These are phyloP conservation scores for Rhabdornis inornatus DNA, from an alignment of 2,113 vertebrate species.

Conservation along the genomic window DNA sequence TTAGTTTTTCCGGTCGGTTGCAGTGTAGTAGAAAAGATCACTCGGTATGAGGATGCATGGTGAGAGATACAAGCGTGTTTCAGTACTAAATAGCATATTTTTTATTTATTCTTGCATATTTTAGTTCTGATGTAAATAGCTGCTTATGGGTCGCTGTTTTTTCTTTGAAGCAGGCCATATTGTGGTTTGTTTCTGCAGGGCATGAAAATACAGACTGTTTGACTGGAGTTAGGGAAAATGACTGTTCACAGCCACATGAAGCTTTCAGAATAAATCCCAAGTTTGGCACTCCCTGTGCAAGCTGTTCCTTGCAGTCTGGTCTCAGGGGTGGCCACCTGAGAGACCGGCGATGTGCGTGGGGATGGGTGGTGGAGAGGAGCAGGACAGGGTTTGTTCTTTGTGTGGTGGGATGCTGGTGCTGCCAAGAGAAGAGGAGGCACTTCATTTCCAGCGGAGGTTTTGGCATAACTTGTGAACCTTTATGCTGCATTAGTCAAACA, in stretches of 20 bases:
- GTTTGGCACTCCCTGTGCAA: neutral
- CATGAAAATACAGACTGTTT: neutral
- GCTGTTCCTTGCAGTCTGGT: neutral
- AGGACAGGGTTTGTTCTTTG: neutral
- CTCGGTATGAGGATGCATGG: neutral
- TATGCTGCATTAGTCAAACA: neutral
- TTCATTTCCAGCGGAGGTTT: neutral
- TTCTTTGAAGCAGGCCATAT: neutral
- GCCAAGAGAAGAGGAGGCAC: neutral
- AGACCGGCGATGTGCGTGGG: fast-evolving
- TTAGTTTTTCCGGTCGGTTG: neutral
- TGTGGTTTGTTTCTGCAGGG: neutral
- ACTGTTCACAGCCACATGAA: neutral
- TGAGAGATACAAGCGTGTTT: fast-evolving
- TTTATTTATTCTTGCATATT: neutral
- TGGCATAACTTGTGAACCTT: neutral
- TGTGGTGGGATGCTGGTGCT: fast-evolving
- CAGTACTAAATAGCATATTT: neutral
- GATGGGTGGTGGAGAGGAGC: fast-evolving
- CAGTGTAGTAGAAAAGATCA: neutral
- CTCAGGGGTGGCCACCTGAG: neutral
- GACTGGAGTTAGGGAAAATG: neutral
- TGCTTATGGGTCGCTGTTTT: neutral
- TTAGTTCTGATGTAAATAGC: neutral
- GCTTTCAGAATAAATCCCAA: neutral